Percentiles rank a stretch among this genome's conserved stretches.
Conservation (phyloP, 2,113 vertebrate species). For the Oreotrochilus melanogaster region DNA sequence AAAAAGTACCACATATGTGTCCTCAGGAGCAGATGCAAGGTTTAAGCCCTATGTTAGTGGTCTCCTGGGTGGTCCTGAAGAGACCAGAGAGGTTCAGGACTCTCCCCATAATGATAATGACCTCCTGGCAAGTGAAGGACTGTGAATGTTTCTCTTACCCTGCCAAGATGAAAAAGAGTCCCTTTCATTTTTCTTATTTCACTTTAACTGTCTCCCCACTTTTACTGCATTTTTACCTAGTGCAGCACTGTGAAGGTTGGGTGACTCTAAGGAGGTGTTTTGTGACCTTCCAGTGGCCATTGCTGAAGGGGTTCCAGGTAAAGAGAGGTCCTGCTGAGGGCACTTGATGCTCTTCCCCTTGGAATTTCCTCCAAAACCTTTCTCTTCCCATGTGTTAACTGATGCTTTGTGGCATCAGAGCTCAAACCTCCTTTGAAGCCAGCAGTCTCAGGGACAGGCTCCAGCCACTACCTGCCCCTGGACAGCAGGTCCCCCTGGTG, state of each 20-base stretch:
- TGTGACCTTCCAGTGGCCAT: neutral
- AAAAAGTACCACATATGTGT: neutral
- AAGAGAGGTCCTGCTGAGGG: neutral
- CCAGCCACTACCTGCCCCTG: neutral
- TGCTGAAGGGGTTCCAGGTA: neutral
- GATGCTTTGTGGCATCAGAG: neutral
- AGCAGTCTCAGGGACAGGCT: neutral
- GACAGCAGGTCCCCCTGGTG: neutral
- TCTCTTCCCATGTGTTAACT: neutral
- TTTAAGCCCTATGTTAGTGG: neutral
- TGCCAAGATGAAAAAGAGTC: neutral
- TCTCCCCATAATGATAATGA: neutral
- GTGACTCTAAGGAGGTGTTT: neutral
- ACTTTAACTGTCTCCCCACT: neutral
- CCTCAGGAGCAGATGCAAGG: neutral
- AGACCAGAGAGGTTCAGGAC: neutral
- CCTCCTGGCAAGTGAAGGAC: neutral
- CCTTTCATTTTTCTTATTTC: neutral
- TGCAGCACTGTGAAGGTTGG: neutral
- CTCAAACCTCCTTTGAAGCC: neutral
- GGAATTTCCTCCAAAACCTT: neutral
- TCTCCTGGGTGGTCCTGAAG: neutral
- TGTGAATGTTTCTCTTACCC: neutral
- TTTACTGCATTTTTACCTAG: too few relatives aligned
- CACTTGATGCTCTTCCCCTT: fast-evolving